Evolutionary conservation across 2,797 vertebrate genomes (phyloP).

Genomic region (Chanos chanos): DNA sequence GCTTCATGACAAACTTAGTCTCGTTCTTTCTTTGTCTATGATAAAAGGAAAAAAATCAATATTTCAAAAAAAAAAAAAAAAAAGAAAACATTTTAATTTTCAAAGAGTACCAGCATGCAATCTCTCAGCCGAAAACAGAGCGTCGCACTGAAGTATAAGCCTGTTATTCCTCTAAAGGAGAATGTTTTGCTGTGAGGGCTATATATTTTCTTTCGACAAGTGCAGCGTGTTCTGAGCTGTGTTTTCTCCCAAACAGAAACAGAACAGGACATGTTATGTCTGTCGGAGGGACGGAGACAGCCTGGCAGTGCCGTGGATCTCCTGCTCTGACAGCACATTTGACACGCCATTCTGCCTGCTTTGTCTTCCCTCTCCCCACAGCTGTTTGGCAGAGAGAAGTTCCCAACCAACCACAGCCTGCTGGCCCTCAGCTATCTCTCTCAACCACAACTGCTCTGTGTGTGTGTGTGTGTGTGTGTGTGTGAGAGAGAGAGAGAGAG

Average conservation of each 20-base stretch:
- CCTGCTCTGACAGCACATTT: not conserved
- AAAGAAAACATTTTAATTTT: too few species aligned
- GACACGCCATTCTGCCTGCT: not conserved
- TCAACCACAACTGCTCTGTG: not conserved
- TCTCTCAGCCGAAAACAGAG: too few species aligned
- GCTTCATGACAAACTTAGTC: too few species aligned
- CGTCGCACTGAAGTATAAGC: too few species aligned
- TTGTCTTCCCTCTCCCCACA: conserved; percentile 13
- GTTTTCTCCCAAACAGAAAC: not conserved
- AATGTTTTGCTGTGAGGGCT: too few species aligned
- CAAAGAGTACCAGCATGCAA: too few species aligned
- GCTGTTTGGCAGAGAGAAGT: conserved; percentile 20
- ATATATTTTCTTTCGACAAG: conserved; percentile 2
- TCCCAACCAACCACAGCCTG: conserved; percentile 9
- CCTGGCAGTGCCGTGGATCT: not conserved
- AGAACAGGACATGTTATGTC: not conserved
- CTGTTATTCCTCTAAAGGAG: too few species aligned
- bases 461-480: not conserved
- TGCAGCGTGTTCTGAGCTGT: not conserved
- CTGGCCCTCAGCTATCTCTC: not conserved
- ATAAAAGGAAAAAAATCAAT: conserved; percentile 6
- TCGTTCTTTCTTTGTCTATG: too few species aligned
- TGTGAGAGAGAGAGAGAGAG: too few species aligned
- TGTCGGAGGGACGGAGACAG: not conserved
- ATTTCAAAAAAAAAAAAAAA: not conserved